Evolutionary conservation across 2,113 vertebrate species (phyloP).

Genomic region (Serilophus lunatus): DNA sequence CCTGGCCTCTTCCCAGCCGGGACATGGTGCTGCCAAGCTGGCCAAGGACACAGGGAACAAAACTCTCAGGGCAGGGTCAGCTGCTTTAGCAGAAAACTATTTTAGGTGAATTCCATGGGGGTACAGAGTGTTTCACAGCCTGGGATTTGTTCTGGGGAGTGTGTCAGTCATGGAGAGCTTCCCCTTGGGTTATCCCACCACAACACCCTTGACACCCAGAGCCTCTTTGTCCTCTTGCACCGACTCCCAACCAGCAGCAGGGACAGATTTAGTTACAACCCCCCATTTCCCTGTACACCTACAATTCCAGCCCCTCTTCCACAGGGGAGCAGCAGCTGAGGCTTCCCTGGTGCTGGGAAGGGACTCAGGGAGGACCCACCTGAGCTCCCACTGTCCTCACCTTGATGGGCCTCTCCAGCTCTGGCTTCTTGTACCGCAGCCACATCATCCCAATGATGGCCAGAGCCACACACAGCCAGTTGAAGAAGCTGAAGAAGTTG

Average conservation of each 20-base stretch:
- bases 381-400: conserved; percentile 56
- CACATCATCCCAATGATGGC: conserved; percentile 96
- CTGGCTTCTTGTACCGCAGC: conserved; percentile 91
- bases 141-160: background rate
- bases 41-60: conserved; percentile 34
- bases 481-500: conserved; percentile 99
- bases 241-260: rapidly evolving
- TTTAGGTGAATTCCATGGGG: background rate
- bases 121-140: background rate
- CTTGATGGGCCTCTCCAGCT: conserved; percentile 93
- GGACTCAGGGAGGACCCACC: background rate
- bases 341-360: background rate
- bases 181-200: background rate
- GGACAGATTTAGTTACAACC: background rate
- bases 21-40: background rate
- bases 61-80: background rate
- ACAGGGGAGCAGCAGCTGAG: background rate
- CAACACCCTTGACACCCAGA: background rate
- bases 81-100: background rate
- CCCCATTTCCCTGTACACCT: background rate
- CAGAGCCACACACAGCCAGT: conserved; percentile 97
- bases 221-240: background rate
- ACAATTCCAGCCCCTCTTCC: background rate
- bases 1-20: conserved; percentile 37
- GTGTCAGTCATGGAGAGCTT: background rate